Evolutionary conservation across 2,113 vertebrate genomes (phyloP).

Genomic region (Megaptera novaeangliae): DNA sequence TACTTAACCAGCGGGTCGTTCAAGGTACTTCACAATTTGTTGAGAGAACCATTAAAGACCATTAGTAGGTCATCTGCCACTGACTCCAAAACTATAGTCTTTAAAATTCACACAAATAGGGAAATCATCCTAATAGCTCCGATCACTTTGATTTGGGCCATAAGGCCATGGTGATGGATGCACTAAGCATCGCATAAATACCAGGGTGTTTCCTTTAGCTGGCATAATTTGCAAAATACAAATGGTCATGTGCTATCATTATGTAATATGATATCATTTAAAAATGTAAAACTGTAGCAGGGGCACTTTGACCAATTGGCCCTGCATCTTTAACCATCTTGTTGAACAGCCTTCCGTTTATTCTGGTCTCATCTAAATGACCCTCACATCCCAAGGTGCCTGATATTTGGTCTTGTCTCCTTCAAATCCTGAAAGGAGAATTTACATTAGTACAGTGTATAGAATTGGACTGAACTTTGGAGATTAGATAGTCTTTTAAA

Average conservation of each 20-base stretch:
- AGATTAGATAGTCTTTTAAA: slow-evolving; percentile 23
- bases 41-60: slow-evolving; percentile 68
- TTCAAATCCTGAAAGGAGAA: slow-evolving; percentile 12
- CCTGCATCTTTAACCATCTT: background rate
- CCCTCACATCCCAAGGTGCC: background rate
- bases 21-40: slow-evolving; percentile 68
- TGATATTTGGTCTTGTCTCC: slow-evolving; percentile 31
- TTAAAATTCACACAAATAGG: slow-evolving; percentile 64
- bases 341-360: background rate
- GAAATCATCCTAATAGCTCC: slow-evolving; percentile 73
- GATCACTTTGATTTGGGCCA: slow-evolving; percentile 69
- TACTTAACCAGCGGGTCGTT: slow-evolving; percentile 60
- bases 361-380: slow-evolving; percentile 2
- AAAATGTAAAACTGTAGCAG: slow-evolving; percentile 18
- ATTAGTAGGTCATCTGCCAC: slow-evolving; percentile 69
- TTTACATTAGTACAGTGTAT: background rate
- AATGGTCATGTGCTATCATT: slow-evolving; percentile 52
- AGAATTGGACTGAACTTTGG: background rate
- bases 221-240: slow-evolving; percentile 29
- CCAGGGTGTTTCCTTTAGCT: slow-evolving; percentile 55
- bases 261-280: slow-evolving; percentile 64
- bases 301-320: background rate
- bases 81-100: slow-evolving; percentile 63
- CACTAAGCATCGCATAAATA: slow-evolving; percentile 58
- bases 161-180: slow-evolving; percentile 59